Percentiles rank a stretch among this genome's conserved stretches.
These are phyloP conservation scores for Tachyglossus aculeatus DNA, from an alignment of 2,797 vertebrate genomes.

Conservation along the genomic window DNA sequence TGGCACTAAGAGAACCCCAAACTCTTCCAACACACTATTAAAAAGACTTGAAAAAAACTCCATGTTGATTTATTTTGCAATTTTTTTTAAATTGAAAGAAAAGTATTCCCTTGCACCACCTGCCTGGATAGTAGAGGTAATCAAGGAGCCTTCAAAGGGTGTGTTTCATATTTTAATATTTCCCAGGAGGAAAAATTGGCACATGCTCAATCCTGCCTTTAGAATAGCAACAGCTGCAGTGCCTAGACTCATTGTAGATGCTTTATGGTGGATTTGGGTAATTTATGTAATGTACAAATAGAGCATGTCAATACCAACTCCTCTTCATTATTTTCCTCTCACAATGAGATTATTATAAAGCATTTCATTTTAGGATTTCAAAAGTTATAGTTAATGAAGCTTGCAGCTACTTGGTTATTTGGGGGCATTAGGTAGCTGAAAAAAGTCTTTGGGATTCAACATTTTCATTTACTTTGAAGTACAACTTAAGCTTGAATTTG, in stretches of 20 bases:
- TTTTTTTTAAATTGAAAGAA: too few species aligned
- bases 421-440: too few species aligned
- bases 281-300: constrained; percentile 3
- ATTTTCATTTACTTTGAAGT: too few species aligned
- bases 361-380: too few species aligned
- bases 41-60: neutral
- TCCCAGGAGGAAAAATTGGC: neutral
- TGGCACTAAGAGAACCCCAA: neutral
- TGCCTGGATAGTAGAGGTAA: neutral
- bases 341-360: too few species aligned
- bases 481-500: too few species aligned
- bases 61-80: neutral
- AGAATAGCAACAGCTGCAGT: neutral
- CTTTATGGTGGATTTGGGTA: neutral
- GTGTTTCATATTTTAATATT: neutral
- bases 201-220: neutral
- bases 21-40: neutral
- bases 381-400: too few species aligned
- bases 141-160: neutral
- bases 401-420: too few species aligned
- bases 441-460: too few species aligned
- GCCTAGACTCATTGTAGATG: neutral
- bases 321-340: neutral
- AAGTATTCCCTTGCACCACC: too few species aligned
- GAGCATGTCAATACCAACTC: constrained; percentile 1